These are phyloP conservation scores for Caranx melampygus DNA, from an alignment of 2,113 vertebrate species.

Conservation along the genomic window DNA sequence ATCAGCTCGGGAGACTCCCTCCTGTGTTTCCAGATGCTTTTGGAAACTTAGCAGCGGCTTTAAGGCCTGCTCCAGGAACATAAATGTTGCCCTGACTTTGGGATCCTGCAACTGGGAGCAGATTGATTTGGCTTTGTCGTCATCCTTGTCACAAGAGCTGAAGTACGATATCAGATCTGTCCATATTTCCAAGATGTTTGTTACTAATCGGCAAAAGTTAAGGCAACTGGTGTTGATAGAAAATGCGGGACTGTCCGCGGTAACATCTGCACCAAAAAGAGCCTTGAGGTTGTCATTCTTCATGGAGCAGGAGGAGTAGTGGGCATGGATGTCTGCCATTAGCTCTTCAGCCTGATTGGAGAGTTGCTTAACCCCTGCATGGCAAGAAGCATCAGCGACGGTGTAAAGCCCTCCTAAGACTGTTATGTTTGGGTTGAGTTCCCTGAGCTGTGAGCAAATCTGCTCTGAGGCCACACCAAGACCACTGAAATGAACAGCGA, in stretches of 20 bases:
- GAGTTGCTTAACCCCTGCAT: slow-evolving; percentile 66
- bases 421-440: slow-evolving; percentile 72
- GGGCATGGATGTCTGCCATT: slow-evolving; percentile 68
- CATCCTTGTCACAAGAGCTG: slow-evolving; percentile 46
- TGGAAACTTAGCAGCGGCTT: slow-evolving; percentile 77
- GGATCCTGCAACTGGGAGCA: slow-evolving; percentile 73
- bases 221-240: slow-evolving; percentile 66
- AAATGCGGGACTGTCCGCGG: slow-evolving; percentile 28
- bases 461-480: slow-evolving; percentile 47
- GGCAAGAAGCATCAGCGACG: slow-evolving; percentile 72
- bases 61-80: slow-evolving; percentile 78
- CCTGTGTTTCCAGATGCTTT: slow-evolving; percentile 52
- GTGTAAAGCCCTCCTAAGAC: slow-evolving; percentile 70
- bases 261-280: slow-evolving; percentile 69
- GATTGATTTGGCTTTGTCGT: slow-evolving; percentile 69
- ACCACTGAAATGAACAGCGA: slow-evolving; percentile 67
- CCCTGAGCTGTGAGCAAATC: slow-evolving; percentile 70
- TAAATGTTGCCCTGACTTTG: slow-evolving; percentile 75
- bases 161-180: slow-evolving; percentile 76
- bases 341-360: slow-evolving; percentile 67
- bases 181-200: slow-evolving; percentile 76
- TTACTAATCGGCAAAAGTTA: slow-evolving; percentile 62
- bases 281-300: slow-evolving; percentile 67
- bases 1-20: slow-evolving; percentile 53
- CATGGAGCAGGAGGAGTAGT: slow-evolving; percentile 62